Conservation (phyloP, 53 echinoderm and acorn worm species). For the Arbacia lixula region DNA sequence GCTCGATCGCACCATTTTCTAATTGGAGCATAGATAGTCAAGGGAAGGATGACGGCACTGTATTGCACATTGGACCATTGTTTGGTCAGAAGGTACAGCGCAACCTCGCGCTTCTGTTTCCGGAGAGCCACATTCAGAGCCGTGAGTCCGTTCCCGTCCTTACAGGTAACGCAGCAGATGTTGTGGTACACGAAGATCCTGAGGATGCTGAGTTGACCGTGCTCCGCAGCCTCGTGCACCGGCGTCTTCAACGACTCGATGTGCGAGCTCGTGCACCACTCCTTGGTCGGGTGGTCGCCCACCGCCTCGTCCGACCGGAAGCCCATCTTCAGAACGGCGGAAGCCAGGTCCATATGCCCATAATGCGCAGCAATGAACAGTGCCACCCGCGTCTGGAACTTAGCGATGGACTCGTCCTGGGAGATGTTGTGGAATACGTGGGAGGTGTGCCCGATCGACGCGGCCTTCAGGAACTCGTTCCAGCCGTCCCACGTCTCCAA, state of each 20-base stretch:
- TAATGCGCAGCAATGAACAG: constrained; percentile 90
- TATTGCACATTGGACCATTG: constrained; percentile 96
- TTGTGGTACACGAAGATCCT: constrained; percentile 90
- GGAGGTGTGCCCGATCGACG: constrained; percentile 83
- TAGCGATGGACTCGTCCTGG: constrained; percentile 73
- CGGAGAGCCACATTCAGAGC: constrained; percentile 83
- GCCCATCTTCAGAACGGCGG: constrained; percentile 75
- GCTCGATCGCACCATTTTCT: constrained; percentile 91
- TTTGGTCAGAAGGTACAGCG: constrained; percentile 88
- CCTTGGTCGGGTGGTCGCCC: constrained; percentile 89
- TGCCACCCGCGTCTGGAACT: constrained; percentile 85
- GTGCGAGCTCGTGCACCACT: constrained; percentile 87
- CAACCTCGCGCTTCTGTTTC: constrained; percentile 85
- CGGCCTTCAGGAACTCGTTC: constrained; percentile 89
- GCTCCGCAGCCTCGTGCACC: constrained; percentile 90
- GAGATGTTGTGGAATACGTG: constrained; percentile 71
- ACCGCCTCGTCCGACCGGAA: constrained; percentile 85
- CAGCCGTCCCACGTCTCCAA: constrained; percentile 94
- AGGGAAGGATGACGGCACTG: constrained; percentile 77
- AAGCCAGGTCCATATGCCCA: constrained; percentile 92
- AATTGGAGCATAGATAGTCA: constrained; percentile 78
- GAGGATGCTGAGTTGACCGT: constrained; percentile 87
- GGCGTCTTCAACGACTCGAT: constrained; percentile 84
- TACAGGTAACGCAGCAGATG: constrained; percentile 88
- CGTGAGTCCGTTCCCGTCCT: constrained; percentile 91